These are phyloP conservation scores for Hyaena hyaena DNA, from an alignment of 2,113 vertebrate genomes.

Conservation along the genomic window DNA sequence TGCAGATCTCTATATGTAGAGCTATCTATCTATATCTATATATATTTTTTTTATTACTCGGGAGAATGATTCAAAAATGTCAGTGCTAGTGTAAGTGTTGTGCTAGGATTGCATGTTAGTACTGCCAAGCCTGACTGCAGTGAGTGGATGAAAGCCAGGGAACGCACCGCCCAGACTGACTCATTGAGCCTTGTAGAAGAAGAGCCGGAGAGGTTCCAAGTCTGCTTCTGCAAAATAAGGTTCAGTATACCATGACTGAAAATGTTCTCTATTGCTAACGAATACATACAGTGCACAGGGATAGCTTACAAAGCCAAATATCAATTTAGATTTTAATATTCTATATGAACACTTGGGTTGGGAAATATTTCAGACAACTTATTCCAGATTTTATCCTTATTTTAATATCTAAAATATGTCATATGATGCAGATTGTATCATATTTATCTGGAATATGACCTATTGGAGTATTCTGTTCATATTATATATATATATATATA, in stretches of 20 bases:
- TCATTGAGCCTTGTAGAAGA: background rate
- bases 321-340: background rate
- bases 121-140: background rate
- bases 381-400: constrained; percentile 72
- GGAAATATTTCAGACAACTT: constrained; percentile 13
- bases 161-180: background rate
- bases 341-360: constrained; percentile 48
- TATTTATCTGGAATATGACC: constrained; percentile 71
- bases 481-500: constrained; percentile 63
- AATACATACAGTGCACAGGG: background rate
- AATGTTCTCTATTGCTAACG: background rate
- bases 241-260: background rate
- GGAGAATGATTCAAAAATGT: constrained; percentile 72
- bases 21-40: constrained; percentile 9
- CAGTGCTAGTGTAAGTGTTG: constrained; percentile 68
- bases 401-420: constrained; percentile 65
- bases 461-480: constrained; percentile 68
- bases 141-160: background rate
- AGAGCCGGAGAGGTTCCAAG: background rate
- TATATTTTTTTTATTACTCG: constrained; percentile 64
- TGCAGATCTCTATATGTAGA: constrained; percentile 61
- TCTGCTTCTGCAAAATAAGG: constrained; percentile 5
- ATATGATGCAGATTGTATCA: constrained; percentile 63
- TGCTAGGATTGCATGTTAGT: constrained; percentile 22
- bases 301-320: constrained; percentile 46